phyloP scores from a whole-genome alignment of 1,140 invertebrate species.

The honey bee (Apis mellifera) region Amel_HAv3.1 CM009934.2:3645501-3646000 shows the following conservation, averaged over 20 bases:
- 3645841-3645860: conserved; percentile 16
- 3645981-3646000: no score
- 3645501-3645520: neutral
- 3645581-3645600: conserved; percentile 22
- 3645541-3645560: neutral
- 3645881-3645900: conserved; percentile 54
- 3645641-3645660: conserved; percentile 65
- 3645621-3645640: conserved; percentile 53
- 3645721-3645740: neutral
- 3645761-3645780: conserved; percentile 43
- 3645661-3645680: conserved; percentile 72
- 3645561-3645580: neutral
- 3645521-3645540: neutral
- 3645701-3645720: neutral
- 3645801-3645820: neutral
- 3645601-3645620: conserved; percentile 54
- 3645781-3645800: conserved; percentile 30
- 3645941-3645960: conserved; percentile 20
- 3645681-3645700: conserved; percentile 68
- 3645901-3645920: conserved; percentile 15
- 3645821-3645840: no score
- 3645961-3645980: neutral
- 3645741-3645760: conserved; percentile 50
- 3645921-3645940: neutral
- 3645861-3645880: conserved; percentile 43